phyloP scores from a whole-genome alignment of 2,888 invertebrate genomes.

The Malacosoma neustria region DNA sequence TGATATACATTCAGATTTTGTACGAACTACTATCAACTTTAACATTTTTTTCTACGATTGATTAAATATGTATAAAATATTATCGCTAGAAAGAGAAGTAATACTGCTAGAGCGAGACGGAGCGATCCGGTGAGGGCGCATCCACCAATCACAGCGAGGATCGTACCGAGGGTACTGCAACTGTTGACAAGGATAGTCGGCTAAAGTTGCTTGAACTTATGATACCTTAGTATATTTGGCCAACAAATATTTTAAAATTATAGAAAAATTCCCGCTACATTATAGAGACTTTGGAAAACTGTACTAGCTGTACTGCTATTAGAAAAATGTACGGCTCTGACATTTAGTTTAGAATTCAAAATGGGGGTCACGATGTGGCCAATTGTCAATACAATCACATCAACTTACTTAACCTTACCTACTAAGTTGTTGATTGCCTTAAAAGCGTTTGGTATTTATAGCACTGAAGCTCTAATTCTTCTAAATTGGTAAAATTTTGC shows the following conservation, averaged over 20 bases:
- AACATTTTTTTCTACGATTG: constrained; percentile 2
- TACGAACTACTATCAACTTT: neutral
- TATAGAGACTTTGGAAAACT: too few relatives aligned
- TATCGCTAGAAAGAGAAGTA: constrained; percentile 46
- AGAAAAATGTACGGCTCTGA: too few relatives aligned
- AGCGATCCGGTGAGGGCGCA: constrained; percentile 50
- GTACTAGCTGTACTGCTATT: too few relatives aligned
- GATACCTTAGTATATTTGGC: neutral
- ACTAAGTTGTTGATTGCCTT: too few relatives aligned
- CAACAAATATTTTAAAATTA: neutral
- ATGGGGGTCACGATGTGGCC: too few relatives aligned
- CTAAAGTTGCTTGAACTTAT: constrained; percentile 4
- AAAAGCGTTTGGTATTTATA: too few relatives aligned
- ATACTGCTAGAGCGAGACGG: constrained; percentile 51
- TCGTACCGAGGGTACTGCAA: constrained; percentile 38
- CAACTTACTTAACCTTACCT: too few relatives aligned
- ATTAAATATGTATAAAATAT: constrained; percentile 12
- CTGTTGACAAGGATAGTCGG: constrained; percentile 18
- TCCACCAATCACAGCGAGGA: constrained; percentile 41
- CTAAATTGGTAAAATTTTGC: too few relatives aligned
- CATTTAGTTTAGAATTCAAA: too few relatives aligned
- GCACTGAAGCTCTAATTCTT: too few relatives aligned
- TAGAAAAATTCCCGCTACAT: too few relatives aligned
- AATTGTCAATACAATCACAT: too few relatives aligned
- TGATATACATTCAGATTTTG: neutral